Conservation (phyloP, 2,888 invertebrate species). For the Harpalus rufipes region DNA sequence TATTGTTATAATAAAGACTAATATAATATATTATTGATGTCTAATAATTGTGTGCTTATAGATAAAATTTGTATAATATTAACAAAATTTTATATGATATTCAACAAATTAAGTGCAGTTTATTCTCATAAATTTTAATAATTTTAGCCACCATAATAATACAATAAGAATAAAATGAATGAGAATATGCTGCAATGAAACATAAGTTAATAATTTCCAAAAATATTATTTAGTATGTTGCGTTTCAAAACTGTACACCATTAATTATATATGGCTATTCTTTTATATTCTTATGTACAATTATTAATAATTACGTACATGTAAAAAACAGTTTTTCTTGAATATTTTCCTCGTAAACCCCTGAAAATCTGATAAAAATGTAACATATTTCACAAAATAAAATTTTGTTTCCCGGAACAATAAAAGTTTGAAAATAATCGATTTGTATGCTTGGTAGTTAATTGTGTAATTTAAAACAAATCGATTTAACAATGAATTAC, state of each 20-base stretch:
- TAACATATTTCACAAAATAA: not conserved
- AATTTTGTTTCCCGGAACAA: not conserved
- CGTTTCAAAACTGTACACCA: conserved; percentile 48
- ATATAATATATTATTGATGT: not conserved
- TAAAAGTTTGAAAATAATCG: conserved; percentile 3
- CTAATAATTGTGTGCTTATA: conserved; percentile 25
- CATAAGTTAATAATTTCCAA: conserved; percentile 4
- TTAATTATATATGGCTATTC: conserved; percentile 35
- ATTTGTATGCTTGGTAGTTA: not conserved
- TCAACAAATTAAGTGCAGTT: conserved; percentile 23
- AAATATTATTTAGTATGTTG: conserved; percentile 44
- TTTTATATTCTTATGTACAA: conserved; percentile 47
- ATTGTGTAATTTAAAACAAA: not conserved
- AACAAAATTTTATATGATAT: conserved; percentile 12
- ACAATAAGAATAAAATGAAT: not conserved
- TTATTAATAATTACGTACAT: conserved; percentile 48
- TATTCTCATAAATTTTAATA: conserved; percentile 1
- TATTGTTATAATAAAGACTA: conserved; percentile 35
- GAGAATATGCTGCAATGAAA: conserved; percentile 12
- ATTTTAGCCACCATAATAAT: not conserved
- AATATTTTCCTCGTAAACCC: conserved; percentile 2
- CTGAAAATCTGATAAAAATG: not conserved
- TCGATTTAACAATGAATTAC: conserved; percentile 3
- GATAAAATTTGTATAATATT: conserved; percentile 20
- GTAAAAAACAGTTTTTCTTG: conserved; percentile 28